Percentiles rank a stretch among this genome's conserved stretches.
These are phyloP conservation scores for Brachionus angularis DNA, from an alignment of 1,140 invertebrate genomes.

Conservation along the genomic window DNA sequence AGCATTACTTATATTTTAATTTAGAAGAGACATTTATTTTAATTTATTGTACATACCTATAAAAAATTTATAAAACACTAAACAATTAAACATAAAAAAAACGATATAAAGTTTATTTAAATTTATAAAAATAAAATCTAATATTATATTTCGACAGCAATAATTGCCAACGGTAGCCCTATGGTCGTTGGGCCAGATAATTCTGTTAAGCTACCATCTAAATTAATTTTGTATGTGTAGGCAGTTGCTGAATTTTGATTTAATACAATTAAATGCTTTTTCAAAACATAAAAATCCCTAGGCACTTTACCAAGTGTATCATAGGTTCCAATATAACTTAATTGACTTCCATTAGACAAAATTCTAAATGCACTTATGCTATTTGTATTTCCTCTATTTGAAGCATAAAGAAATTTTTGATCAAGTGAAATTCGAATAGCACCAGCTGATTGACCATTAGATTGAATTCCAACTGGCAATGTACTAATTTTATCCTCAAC, in stretches of 20 bases:
- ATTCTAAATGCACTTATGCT: conserved; percentile 31
- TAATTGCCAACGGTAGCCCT: conserved; percentile 1
- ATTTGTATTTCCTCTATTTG: conserved; percentile 17
- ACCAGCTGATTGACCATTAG: conserved; percentile 24
- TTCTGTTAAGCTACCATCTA: conserved; percentile 6
- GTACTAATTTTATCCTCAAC: conserved; percentile 21
- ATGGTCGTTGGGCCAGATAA: background rate
- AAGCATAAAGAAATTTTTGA: conserved; percentile 28
- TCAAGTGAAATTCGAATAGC: conserved; percentile 26
- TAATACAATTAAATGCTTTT: conserved; percentile 13
- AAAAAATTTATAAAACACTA: too few relatives aligned
- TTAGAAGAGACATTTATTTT: too few relatives aligned
- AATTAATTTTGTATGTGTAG: conserved; percentile 13
- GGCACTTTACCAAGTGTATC: conserved; percentile 29
- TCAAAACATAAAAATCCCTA: conserved; percentile 16
- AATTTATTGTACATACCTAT: too few relatives aligned
- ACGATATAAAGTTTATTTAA: too few relatives aligned
- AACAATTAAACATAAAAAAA: too few relatives aligned
- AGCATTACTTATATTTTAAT: too few relatives aligned
- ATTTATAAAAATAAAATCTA: too few relatives aligned
- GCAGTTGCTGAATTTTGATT: conserved; percentile 29
- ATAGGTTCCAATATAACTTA: conserved; percentile 22
- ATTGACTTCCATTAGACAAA: conserved; percentile 4
- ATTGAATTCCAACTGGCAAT: background rate
- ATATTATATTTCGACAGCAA: conserved; percentile 8